Evolutionary conservation across 2,888 invertebrate species (phyloP).

Genomic region (Autographa pulchrina): DNA sequence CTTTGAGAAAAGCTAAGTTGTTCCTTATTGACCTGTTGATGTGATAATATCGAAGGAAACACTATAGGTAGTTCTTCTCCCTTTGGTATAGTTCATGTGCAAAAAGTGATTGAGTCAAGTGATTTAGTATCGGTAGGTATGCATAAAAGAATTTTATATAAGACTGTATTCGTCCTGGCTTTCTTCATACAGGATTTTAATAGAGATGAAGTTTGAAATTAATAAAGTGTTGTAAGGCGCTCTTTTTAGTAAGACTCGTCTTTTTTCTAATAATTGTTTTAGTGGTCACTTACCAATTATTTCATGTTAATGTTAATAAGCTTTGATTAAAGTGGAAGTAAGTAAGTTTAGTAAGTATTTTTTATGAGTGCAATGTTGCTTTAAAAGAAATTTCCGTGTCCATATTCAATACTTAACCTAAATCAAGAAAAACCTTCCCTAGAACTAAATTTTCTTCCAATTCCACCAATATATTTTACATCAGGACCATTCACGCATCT

Average conservation of each 20-base stretch:
- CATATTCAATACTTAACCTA: background rate
- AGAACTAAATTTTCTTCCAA: background rate
- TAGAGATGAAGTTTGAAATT: too few species aligned
- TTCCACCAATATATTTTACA: constrained; percentile 1
- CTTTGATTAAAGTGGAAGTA: too few species aligned
- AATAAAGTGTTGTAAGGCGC: too few species aligned
- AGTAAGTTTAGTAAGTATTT: too few species aligned
- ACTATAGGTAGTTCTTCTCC: background rate
- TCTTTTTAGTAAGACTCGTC: too few species aligned
- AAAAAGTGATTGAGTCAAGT: constrained; percentile 4
- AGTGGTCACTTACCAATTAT: too few species aligned
- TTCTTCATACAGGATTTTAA: too few species aligned
- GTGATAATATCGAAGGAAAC: constrained; percentile 1
- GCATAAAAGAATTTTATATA: background rate
- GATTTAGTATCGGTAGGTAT: background rate
- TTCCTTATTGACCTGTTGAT: constrained; percentile 17
- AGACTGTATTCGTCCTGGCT: background rate
- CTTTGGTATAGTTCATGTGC: too few species aligned
- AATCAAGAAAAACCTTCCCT: background rate
- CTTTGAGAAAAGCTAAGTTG: constrained; percentile 33
- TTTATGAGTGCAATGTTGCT: too few species aligned
- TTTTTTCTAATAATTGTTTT: too few species aligned
- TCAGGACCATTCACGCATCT: constrained; percentile 1
- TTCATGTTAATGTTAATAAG: too few species aligned
- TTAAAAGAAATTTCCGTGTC: too few species aligned